A percentile compares a stretch with the other conserved stretches of the same genome.
Conservation (phyloP, 2,888 invertebrate species). For the Apomyelois bistriatella region DNA sequence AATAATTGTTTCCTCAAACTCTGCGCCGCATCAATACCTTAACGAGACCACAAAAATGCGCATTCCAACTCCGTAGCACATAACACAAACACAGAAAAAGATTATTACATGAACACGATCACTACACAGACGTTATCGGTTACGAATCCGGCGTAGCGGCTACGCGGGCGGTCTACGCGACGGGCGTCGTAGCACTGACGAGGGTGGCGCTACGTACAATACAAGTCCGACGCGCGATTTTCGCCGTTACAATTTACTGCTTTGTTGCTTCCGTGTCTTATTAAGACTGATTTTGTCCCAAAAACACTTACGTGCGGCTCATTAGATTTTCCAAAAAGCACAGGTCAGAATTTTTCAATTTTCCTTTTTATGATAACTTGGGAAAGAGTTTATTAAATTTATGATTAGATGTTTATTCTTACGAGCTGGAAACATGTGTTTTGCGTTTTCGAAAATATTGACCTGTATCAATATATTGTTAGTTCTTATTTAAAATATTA, state of each 20-base stretch:
- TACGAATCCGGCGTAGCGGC: slow-evolving; percentile 54
- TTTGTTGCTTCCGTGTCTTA: slow-evolving; percentile 63
- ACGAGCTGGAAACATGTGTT: too few species aligned
- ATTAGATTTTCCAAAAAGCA: too few species aligned
- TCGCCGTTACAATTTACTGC: slow-evolving; percentile 71
- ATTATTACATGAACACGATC: slow-evolving; percentile 29
- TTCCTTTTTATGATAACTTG: too few species aligned
- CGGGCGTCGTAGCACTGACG: slow-evolving; percentile 72
- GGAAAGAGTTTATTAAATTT: too few species aligned
- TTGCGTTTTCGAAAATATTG: too few species aligned
- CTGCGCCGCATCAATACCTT: not conserved
- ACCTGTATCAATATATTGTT: too few species aligned
- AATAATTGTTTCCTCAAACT: not conserved
- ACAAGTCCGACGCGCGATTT: slow-evolving; percentile 38
- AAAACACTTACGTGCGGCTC: not conserved
- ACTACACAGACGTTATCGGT: slow-evolving; percentile 44
- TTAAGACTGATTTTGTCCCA: slow-evolving; percentile 14
- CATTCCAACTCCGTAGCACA: slow-evolving; percentile 44
- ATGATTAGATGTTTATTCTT: too few species aligned
- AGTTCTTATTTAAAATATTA: too few species aligned
- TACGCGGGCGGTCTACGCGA: slow-evolving; percentile 67
- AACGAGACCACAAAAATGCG: slow-evolving; percentile 31
- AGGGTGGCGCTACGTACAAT: slow-evolving; percentile 40
- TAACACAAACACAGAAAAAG: slow-evolving; percentile 27
- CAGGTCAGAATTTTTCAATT: too few species aligned